These are phyloP conservation scores for Sminthurides aquaticus DNA, from an alignment of 2,888 invertebrate genomes.

Conservation along the genomic window DNA sequence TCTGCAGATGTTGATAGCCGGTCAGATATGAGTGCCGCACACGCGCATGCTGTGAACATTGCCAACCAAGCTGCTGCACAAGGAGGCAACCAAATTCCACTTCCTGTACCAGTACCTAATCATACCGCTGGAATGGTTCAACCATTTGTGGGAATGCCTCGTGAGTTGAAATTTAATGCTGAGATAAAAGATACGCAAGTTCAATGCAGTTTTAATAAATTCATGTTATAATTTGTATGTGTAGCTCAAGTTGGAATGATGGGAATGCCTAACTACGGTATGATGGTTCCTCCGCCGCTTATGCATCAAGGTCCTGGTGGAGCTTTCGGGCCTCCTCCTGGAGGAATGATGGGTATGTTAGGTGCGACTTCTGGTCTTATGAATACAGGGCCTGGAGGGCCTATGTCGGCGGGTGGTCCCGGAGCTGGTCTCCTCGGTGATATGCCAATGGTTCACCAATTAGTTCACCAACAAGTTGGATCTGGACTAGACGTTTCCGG, in stretches of 20 bases:
- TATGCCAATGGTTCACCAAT: conserved; percentile 27
- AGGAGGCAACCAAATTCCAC: conserved; percentile 16
- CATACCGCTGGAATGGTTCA: conserved; percentile 11
- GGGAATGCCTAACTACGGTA: conserved; percentile 14
- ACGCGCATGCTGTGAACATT: conserved; percentile 2
- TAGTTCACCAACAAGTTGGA: conserved; percentile 2
- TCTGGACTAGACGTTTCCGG: background rate
- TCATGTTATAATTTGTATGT: background rate
- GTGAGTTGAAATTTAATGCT: conserved; percentile 26
- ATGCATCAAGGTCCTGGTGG: conserved; percentile 16
- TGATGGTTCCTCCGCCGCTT: conserved; percentile 41
- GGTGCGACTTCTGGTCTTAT: conserved; percentile 30
- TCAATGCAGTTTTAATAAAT: conserved; percentile 22
- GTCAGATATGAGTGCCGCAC: background rate
- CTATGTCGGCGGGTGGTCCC: conserved; percentile 11
- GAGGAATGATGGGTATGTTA: conserved; percentile 29
- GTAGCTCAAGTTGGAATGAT: conserved; percentile 15
- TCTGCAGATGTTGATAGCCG: background rate
- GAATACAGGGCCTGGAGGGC: conserved; percentile 5
- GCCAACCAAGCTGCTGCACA: conserved; percentile 15
- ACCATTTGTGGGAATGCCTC: conserved; percentile 37
- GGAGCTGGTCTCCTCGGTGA: conserved; percentile 39
- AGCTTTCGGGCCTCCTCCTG: background rate
- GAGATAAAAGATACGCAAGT: conserved; percentile 30
- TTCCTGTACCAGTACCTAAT: conserved; percentile 16